Percentiles rank a stretch among this genome's conserved stretches.
Evolutionary conservation across 1,140 invertebrate genomes (phyloP).

Genomic region (Harlomillsia oculata): DNA sequence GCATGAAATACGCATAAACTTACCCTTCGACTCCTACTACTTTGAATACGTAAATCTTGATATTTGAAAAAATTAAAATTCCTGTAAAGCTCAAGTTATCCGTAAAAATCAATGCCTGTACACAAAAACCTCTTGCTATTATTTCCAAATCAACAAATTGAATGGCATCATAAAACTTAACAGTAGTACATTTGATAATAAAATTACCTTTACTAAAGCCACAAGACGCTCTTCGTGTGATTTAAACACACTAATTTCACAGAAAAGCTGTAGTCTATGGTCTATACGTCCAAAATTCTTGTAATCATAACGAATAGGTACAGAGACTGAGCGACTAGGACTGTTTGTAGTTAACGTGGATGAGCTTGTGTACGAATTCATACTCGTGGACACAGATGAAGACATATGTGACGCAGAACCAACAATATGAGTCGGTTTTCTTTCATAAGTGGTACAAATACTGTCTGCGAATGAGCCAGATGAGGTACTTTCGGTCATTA

Average conservation of each 20-base stretch:
- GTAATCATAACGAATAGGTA: slow-evolving; percentile 29
- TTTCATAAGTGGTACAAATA: slow-evolving; percentile 30
- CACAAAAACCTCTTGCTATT: too few relatives aligned
- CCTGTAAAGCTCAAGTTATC: too few relatives aligned
- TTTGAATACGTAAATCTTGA: slow-evolving; percentile 32
- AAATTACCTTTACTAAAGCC: slow-evolving; percentile 22
- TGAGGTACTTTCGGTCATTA: slow-evolving; percentile 32
- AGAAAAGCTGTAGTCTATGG: slow-evolving; percentile 30
- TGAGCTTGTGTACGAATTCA: slow-evolving; percentile 1
- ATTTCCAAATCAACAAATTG: too few relatives aligned
- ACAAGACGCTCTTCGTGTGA: slow-evolving; percentile 15
- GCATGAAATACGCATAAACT: background rate
- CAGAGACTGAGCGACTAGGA: slow-evolving; percentile 1
- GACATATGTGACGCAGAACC: background rate
- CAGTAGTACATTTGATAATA: background rate
- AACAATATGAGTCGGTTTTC: background rate
- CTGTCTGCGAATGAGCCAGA: slow-evolving; percentile 31
- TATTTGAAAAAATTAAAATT: slow-evolving; percentile 27
- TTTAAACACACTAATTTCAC: slow-evolving; percentile 31
- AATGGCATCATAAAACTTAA: too few relatives aligned
- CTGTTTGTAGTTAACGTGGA: slow-evolving; percentile 15
- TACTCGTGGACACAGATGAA: background rate
- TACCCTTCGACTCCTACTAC: slow-evolving; percentile 29
- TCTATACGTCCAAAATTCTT: slow-evolving; percentile 25
- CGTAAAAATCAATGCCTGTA: too few relatives aligned